Percentiles rank a stretch among this genome's conserved stretches.
Conservation (phyloP, 2,797 vertebrate species). For the Onychomys leucogaster region DNA sequence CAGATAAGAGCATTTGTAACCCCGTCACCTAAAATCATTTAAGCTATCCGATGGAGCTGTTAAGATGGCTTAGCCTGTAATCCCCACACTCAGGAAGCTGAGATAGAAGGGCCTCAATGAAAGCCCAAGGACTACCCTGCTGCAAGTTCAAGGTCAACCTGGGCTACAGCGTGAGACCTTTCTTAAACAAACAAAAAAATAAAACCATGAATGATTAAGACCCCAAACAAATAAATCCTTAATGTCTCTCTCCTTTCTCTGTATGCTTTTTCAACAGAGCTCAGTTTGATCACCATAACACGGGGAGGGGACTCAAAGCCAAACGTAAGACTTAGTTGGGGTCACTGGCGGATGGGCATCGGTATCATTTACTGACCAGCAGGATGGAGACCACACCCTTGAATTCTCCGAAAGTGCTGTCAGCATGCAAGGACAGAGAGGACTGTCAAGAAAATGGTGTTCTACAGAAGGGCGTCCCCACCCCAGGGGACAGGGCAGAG, state of each 20-base stretch:
- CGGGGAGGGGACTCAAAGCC: constrained; percentile 52
- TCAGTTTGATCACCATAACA: constrained; percentile 12
- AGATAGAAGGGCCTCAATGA: not conserved
- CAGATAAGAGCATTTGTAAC: not conserved
- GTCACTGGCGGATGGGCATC: constrained; percentile 71
- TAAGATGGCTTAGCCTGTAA: not conserved
- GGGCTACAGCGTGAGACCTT: not conserved
- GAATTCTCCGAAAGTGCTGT: constrained; percentile 83
- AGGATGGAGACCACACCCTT: constrained; percentile 93
- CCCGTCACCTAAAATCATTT: not conserved
- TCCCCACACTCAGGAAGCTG: not conserved
- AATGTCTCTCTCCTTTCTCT: constrained; percentile 34
- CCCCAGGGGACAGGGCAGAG: constrained; percentile 84
- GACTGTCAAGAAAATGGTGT: constrained; percentile 90
- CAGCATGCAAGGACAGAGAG: constrained; percentile 85
- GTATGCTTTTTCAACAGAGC: constrained; percentile 75
- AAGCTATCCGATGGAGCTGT: not conserved
- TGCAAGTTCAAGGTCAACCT: not conserved
- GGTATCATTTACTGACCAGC: constrained; percentile 75
- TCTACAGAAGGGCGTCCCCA: constrained; percentile 85
- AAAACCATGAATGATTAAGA: not conserved
- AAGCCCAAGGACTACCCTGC: not conserved
- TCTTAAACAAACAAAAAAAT: not conserved
- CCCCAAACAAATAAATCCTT: not conserved
- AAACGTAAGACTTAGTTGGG: not conserved